Evolutionary conservation across 2,888 invertebrate species (phyloP).

Genomic region (Thymelicus sylvestris): DNA sequence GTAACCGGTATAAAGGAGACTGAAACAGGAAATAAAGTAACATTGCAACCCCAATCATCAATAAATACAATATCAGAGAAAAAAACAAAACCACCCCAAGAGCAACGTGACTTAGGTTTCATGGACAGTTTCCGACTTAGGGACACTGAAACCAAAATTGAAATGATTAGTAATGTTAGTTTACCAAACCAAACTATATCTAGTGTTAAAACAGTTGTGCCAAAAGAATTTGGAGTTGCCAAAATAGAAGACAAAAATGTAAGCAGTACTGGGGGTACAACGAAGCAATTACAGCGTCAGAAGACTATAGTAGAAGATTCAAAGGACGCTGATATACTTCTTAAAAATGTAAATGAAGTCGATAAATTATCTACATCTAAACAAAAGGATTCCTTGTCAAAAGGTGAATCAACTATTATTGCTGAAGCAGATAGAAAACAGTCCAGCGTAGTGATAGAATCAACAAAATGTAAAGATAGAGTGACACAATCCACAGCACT

Average conservation of each 20-base stretch:
- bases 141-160: background rate
- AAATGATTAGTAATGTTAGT: background rate
- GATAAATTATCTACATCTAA: slow-evolving; percentile 21
- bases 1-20: background rate
- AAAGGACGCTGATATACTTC: slow-evolving; percentile 39
- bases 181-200: slow-evolving; percentile 3
- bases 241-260: slow-evolving; percentile 16
- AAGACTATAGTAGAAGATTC: slow-evolving; percentile 51
- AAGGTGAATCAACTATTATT: background rate
- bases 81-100: slow-evolving; percentile 7
- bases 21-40: background rate
- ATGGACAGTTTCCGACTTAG: background rate
- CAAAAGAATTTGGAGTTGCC: background rate
- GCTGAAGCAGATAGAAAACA: background rate
- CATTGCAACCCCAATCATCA: background rate
- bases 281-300: slow-evolving; percentile 60
- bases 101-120: background rate
- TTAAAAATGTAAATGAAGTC: slow-evolving; percentile 29
- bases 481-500: background rate
- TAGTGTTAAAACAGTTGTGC: slow-evolving; percentile 4
- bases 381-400: slow-evolving; percentile 19
- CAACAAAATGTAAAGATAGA: background rate
- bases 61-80: slow-evolving; percentile 7
- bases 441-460: too few relatives aligned
- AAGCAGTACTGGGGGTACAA: slow-evolving; percentile 28